Conservation (phyloP, 2,888 invertebrate genomes). For the Apamea crenata region DNA sequence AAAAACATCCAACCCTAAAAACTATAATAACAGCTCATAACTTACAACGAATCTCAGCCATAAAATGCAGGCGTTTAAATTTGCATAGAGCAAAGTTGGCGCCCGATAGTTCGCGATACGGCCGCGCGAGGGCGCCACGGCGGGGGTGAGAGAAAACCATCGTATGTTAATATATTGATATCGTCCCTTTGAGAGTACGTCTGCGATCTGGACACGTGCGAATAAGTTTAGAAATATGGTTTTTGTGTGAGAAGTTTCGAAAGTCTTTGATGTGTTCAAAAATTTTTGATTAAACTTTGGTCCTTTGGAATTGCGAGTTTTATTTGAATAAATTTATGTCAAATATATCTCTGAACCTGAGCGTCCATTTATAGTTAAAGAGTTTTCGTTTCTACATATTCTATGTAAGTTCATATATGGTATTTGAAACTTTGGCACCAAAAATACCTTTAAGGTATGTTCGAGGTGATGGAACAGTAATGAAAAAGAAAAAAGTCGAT, state of each 20-base stretch:
- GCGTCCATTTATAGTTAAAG: not conserved
- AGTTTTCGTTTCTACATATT: not conserved
- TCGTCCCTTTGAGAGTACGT: conserved; percentile 63
- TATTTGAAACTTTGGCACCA: not conserved
- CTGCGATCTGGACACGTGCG: conserved; percentile 65
- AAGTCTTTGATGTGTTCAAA: conserved; percentile 56
- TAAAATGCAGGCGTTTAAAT: conserved; percentile 82
- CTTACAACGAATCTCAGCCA: conserved; percentile 69
- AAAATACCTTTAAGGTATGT: not conserved
- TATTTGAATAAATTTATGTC: conserved; percentile 29
- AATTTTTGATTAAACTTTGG: conserved; percentile 55
- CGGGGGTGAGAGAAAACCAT: conserved; percentile 70
- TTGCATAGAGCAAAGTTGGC: conserved; percentile 78
- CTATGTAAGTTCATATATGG: not conserved
- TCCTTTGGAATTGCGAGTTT: conserved; percentile 30
- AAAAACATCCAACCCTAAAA: conserved; percentile 63
- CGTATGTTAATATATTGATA: conserved; percentile 76
- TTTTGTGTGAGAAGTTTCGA: conserved; percentile 61
- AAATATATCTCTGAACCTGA: not conserved
- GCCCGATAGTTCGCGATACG: conserved; percentile 71
- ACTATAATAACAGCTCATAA: conserved; percentile 69
- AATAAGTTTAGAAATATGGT: conserved; percentile 65
- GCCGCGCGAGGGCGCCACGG: conserved; percentile 58
- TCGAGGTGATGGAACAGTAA: not conserved
- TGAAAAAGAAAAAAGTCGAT: not conserved